Percentiles rank a stretch among this genome's conserved stretches.
Evolutionary conservation across 2,888 invertebrate genomes (phyloP).

Genomic region (Metalampra italica): DNA sequence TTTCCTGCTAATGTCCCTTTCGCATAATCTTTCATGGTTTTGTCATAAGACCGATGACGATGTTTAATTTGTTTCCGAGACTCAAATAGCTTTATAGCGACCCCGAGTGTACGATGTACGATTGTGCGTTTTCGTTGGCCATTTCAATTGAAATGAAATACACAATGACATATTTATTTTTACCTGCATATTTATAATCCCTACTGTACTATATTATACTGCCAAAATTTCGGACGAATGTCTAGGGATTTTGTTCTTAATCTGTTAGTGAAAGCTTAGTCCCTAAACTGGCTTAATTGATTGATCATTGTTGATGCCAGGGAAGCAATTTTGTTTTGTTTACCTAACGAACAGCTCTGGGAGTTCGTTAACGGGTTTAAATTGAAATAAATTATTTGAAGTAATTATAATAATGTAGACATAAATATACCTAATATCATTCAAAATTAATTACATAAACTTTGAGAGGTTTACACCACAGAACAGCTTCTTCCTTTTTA

Average conservation of each 20-base stretch:
- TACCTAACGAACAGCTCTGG: neutral
- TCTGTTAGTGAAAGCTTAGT: conserved; percentile 6
- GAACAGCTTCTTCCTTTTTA: no score
- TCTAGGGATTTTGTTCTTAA: conserved; percentile 9
- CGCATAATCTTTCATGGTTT: no score
- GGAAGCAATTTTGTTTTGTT: neutral
- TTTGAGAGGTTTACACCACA: no score
- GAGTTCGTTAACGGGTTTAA: conserved; percentile 2
- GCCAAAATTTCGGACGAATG: conserved; percentile 3
- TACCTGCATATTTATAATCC: neutral
- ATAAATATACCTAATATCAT: neutral
- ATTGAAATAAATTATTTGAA: neutral
- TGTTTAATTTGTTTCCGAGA: no score
- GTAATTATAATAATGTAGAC: neutral
- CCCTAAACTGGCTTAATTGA: conserved; percentile 4
- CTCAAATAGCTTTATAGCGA: no score
- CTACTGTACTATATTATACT: neutral
- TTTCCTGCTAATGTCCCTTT: no score
- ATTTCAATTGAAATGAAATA: no score
- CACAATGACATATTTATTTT: no score
- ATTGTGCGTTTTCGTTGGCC: no score
- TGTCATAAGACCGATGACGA: no score
- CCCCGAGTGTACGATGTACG: no score
- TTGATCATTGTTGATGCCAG: conserved; percentile 5
- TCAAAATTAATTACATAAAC: no score